Evolutionary conservation across 2,797 vertebrate genomes (phyloP).

Genomic region (Microchirus variegatus): DNA sequence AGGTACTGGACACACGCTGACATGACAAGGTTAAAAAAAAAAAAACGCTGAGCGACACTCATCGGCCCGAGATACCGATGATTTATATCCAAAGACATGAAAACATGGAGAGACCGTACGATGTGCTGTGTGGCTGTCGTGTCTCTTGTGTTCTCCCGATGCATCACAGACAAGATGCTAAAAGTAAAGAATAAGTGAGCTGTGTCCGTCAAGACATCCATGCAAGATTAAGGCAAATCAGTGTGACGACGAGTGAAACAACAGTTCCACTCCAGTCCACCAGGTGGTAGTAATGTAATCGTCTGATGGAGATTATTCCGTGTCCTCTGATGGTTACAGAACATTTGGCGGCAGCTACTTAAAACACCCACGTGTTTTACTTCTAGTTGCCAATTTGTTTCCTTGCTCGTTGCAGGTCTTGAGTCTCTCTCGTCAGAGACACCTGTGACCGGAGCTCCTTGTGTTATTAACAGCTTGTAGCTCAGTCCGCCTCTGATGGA

Average conservation of each 20-base stretch:
- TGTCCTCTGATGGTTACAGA: not conserved
- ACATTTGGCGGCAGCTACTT: not conserved
- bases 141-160: no score
- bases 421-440: conserved; percentile 9
- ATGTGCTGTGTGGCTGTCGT: not conserved
- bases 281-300: no score
- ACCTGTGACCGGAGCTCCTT: conserved; percentile 18
- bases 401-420: not conserved
- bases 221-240: no score
- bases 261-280: no score
- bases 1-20: conserved; percentile 20
- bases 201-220: no score
- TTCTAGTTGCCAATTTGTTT: not conserved
- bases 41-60: not conserved
- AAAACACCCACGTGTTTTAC: not conserved
- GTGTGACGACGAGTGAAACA: no score
- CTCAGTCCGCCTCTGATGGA: conserved; percentile 31
- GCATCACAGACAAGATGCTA: no score
- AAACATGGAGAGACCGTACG: not conserved
- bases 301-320: not conserved
- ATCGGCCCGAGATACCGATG: not conserved
- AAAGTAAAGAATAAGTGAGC: not conserved
- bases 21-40: conserved; percentile 32
- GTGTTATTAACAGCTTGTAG: conserved; percentile 33
- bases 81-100: not conserved